Percentiles rank a stretch among this genome's conserved stretches.
These are phyloP conservation scores for Syndactyla subalaris DNA, from an alignment of 2,797 vertebrate species.

Conservation along the genomic window DNA sequence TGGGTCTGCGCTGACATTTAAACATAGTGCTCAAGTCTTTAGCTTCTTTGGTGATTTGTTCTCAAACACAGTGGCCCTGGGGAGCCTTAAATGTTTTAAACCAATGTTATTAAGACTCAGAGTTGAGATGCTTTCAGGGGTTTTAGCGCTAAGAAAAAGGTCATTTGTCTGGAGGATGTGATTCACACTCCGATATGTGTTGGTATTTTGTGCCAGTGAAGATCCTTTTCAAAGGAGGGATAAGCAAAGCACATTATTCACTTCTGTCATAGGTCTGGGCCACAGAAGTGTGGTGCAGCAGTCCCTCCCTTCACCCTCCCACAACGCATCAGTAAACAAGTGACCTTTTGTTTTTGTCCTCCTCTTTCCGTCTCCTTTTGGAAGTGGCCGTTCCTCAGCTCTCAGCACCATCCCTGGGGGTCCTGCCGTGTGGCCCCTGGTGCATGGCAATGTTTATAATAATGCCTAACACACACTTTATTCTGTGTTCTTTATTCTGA, in stretches of 20 bases:
- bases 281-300: background rate
- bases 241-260: fast-evolving
- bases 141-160: background rate
- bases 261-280: fast-evolving
- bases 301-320: background rate
- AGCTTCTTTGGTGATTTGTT: background rate
- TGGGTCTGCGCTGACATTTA: no score
- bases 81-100: background rate
- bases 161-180: background rate
- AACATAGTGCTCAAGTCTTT: fast-evolving
- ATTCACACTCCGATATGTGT: background rate
- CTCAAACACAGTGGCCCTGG: background rate
- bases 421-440: no score
- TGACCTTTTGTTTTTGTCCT: background rate
- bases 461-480: background rate
- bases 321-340: fast-evolving
- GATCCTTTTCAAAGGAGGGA: background rate
- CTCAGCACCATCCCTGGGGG: no score
- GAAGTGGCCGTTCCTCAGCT: fast-evolving
- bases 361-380: background rate
- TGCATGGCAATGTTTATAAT: fast-evolving
- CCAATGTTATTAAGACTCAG: background rate
- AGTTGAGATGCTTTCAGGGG: fast-evolving
- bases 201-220: background rate
- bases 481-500: no score